Evolutionary conservation across 1,140 invertebrate genomes (phyloP).

Genomic region (Sitobion miscanthi): DNA sequence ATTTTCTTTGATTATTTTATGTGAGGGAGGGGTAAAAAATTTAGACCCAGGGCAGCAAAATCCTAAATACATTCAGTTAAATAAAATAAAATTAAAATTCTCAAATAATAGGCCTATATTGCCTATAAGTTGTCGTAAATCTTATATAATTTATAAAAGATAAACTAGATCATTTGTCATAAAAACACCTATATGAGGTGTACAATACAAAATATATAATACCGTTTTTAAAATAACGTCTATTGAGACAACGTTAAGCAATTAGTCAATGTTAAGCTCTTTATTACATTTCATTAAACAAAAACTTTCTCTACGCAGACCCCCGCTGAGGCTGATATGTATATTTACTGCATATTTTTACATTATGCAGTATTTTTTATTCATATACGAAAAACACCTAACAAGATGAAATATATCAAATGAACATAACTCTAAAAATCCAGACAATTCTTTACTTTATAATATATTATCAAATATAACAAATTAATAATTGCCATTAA

Average conservation of each 20-base stretch:
- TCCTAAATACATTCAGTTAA: no score
- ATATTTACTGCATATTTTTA: conserved; percentile 7
- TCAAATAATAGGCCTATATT: not conserved
- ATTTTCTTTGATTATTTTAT: no score
- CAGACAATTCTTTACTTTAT: not conserved
- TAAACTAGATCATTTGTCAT: conserved; percentile 17
- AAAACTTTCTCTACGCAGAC: conserved; percentile 34
- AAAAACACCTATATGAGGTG: not conserved
- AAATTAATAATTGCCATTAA: not conserved
- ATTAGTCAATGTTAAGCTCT: conserved; percentile 48
- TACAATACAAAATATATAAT: not conserved
- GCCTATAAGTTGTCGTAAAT: not conserved
- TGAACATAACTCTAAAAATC: conserved; percentile 4
- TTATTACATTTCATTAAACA: conserved; percentile 40
- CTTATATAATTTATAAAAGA: not conserved
- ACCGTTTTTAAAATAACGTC: not conserved
- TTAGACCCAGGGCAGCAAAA: no score
- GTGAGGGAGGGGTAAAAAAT: no score
- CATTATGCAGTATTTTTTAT: conserved; percentile 22
- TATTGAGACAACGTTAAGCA: conserved; percentile 5
- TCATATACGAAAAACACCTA: conserved; percentile 29
- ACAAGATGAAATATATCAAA: conserved; percentile 47
- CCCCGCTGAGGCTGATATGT: not conserved
- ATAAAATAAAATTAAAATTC: not conserved
- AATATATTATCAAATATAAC: not conserved